These are phyloP conservation scores for Prostheceraeus crozeri DNA, from an alignment of 2,888 invertebrate genomes.

Conservation along the genomic window DNA sequence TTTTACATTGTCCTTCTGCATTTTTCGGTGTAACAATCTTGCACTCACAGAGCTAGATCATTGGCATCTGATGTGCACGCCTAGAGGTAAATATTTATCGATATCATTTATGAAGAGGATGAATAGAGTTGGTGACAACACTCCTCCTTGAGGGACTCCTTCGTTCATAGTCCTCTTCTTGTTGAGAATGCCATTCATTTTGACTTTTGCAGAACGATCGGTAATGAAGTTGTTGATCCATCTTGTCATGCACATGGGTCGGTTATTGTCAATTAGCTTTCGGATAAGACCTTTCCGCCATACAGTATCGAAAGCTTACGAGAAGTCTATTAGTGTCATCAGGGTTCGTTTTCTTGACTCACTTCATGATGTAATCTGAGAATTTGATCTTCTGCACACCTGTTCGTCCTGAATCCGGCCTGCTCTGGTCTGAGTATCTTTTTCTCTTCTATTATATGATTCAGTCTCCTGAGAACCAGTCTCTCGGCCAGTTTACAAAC, in stretches of 20 bases:
- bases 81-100: neutral
- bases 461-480: too few species aligned
- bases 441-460: too few species aligned
- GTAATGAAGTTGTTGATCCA: too few species aligned
- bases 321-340: slow-evolving; percentile 14
- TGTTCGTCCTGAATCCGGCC: neutral
- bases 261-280: neutral
- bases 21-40: neutral
- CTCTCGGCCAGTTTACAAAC: too few species aligned
- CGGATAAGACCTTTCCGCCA: slow-evolving; percentile 10
- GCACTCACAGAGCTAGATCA: neutral
- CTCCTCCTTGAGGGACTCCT: slow-evolving; percentile 13
- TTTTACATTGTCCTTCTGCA: neutral
- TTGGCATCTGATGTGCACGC: slow-evolving; percentile 3
- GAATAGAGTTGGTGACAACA: slow-evolving; percentile 6
- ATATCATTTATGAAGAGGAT: slow-evolving; percentile 11
- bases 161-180: neutral
- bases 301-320: slow-evolving; percentile 14
- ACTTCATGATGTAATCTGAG: neutral
- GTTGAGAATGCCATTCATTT: too few species aligned
- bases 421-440: neutral
- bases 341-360: neutral
- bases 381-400: slow-evolving; percentile 6
- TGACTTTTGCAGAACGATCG: too few species aligned
- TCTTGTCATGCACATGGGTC: neutral